phyloP scores from a whole-genome alignment of 2,888 invertebrate species.

The Myopa tessellatipennis region DNA sequence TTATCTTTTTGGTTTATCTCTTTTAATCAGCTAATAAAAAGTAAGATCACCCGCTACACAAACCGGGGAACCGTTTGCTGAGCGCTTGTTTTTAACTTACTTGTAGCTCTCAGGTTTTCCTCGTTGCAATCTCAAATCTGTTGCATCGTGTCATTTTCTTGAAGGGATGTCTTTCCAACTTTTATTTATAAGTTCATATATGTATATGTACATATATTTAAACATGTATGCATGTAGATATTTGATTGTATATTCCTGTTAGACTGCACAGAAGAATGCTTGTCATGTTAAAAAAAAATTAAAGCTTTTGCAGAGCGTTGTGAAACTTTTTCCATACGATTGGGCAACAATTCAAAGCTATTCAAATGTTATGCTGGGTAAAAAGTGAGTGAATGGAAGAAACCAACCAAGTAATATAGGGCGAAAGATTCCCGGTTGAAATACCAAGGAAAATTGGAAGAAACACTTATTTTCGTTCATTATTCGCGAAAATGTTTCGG shows the following conservation, averaged over 20 bases:
- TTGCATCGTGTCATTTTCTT: too few relatives aligned
- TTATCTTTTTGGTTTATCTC: too few relatives aligned
- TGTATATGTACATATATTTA: slow-evolving; percentile 3
- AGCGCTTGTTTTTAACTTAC: too few relatives aligned
- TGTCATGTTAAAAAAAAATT: background rate
- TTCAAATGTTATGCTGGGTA: slow-evolving; percentile 30
- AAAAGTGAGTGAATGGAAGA: slow-evolving; percentile 12
- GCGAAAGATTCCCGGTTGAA: background rate
- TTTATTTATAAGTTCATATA: background rate
- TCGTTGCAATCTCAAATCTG: too few relatives aligned
- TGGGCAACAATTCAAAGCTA: slow-evolving; percentile 40
- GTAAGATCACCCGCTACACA: too few relatives aligned
- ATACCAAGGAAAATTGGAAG: too few relatives aligned
- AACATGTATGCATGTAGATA: background rate
- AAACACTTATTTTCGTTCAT: too few relatives aligned
- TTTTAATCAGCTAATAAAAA: too few relatives aligned
- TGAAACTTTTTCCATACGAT: slow-evolving; percentile 37
- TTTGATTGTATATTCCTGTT: background rate
- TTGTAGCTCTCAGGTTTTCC: too few relatives aligned
- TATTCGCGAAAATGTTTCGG: too few relatives aligned
- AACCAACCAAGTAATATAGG: slow-evolving; percentile 8
- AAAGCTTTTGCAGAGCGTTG: slow-evolving; percentile 19
- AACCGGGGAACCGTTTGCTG: too few relatives aligned
- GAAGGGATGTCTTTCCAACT: too few relatives aligned
- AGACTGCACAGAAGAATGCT: background rate